Base-by-base conservation (phyloP, 1,140 invertebrate species). In the Drosophila setifemur region DNA sequence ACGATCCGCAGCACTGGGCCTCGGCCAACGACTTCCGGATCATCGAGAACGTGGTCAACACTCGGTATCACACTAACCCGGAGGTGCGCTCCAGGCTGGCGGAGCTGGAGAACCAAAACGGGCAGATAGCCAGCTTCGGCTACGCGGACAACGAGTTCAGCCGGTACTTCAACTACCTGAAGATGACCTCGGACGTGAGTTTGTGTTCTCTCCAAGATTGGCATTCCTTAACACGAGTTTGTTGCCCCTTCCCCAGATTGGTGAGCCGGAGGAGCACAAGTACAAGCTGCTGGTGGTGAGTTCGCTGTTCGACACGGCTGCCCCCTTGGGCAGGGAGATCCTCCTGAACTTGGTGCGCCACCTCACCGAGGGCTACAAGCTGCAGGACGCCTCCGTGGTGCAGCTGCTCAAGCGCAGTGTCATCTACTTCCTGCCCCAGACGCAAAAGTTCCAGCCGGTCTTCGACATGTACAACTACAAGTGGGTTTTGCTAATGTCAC, bases 321-420 rank as follows among this genome's bases (percentile, higher is more conserved):
- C 98, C 77, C 95, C 96, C 1, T 90, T 96, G 9, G 97, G 96
- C 0, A 93, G 96, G 55, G 97, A 98, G 91, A 92, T 98, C 23
- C 89, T 96, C 0, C 81, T 98, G 0, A 94, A 97, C 88, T 92
- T 98, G 39, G 94, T 95, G 0, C 92, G 96, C 0, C 97, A 98
- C 91, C 91, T 98, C 9, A 85, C 95, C 6, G 93, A 91, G 45
- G 96, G 95, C 1, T 94, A 94, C 88, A 89, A 91, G 29, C 91
- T 94, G 19, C 93, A 93, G 6, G 93, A 97, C 82, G 92, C 93
- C 0, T 87, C 92, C 1, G 93, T 95, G 18, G 89, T 91, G 1
- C 91, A 91, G 2, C 89, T 98, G 26, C 83, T 98, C 0, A 89
- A 94, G 33, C 94, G 94, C 45, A 91, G 93, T 4, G 94, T 97